Base-by-base conservation (phyloP, 2,797 vertebrate genomes). In the Tapirus indicus region DNA sequence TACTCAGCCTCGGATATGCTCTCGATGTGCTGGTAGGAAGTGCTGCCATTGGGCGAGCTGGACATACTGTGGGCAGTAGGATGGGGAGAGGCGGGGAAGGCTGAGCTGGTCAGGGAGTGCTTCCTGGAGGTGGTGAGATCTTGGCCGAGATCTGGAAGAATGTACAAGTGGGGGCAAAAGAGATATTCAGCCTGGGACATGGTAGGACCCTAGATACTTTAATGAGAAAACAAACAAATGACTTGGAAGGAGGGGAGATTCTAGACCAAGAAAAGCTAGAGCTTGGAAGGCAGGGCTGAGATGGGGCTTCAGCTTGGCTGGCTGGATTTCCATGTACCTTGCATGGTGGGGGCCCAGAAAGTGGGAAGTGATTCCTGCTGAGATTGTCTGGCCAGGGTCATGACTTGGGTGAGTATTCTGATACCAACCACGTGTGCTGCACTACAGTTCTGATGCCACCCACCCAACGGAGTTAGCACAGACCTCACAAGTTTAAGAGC, bases 381-480 rank as follows among this genome's bases (percentile, higher is more conserved):
- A 56, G 35, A 23, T 11, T 29, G 29, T 58, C 68, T 60, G 83
- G 5, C 35, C 75, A 54, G 62, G 18, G 47, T 38, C 62, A 25
- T 71, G 35, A 8, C 12, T 4, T 38, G 66, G 13, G 12, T 17
- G 35, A 29, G 25, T 0, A 6, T n/a, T 32, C 27, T 25, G 7
- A 79, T 10, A 17, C 32, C 72, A 35, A 0, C 88, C 1, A 23
- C 29, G 41, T 14, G 6, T 4, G 23, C 17, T 7, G 5, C 18
- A 3, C 20, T 1, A 0, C 11, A 5, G 1, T 4, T 56, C 75
- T 10, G 3, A 32, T 0, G 7, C 29, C 52, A 10, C 41, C 80
- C 14, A 7, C n/a, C 12, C 49, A 52, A 12, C 13, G 29, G 41
- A 7, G 52, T 18, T 29, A 60, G 54, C 41, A 32, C 32, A 64